Evolutionary conservation across 2,113 vertebrate species (phyloP), one percentile per base, ranked within the genome.

Genomic region (Ciconia maguari): DNA sequence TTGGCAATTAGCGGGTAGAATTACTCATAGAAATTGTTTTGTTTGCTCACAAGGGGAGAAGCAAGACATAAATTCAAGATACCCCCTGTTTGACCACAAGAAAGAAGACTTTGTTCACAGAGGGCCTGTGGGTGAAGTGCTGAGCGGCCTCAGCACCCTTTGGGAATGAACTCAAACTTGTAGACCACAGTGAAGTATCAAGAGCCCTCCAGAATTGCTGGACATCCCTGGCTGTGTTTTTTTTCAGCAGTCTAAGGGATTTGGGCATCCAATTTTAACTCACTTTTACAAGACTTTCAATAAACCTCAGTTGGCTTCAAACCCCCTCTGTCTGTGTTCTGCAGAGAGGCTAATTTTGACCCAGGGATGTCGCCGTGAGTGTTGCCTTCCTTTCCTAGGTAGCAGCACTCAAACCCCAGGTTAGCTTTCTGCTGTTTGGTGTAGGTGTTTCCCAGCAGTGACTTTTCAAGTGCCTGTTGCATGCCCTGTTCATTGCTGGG

Each of bases 21-120:
- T 92, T 97, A 95, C 91, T 93, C 91, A 92, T 36, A 82, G 36
- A 87, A 92, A 89, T 95, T 42, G 89, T 94, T 97, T 93, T 81
- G 80, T 91, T 96, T 95, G 86, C 93, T 96, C 83, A 54, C 51
- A 57, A 81, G 65, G 57, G 80, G 89, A 75, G 81, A 89, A 96
- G 30, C 66, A 92, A 83, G 87, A 78, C 94, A 94, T 95, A 95
- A 92, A 96, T 96, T 71, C 68, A 72, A 83, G 89, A 89, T 76
- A 89, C 83, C 36, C 84, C 74, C 82, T 60, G n/a, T 91, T 13
- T 76, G 82, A 95, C 87, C 94, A 94, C 74, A 69, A 81, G 93
- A 82, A 96, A 83, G 62, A 77, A 49, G 83, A 15, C 44, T 89
- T 55, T 54, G 61, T 83, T 92, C 55, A 54, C 58, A 77, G 69